These are phyloP conservation scores for Mnemiopsis leidyi DNA, from an alignment of 37 sponge, comb jelly and placozoan species.

Conservation along the genomic window DNA sequence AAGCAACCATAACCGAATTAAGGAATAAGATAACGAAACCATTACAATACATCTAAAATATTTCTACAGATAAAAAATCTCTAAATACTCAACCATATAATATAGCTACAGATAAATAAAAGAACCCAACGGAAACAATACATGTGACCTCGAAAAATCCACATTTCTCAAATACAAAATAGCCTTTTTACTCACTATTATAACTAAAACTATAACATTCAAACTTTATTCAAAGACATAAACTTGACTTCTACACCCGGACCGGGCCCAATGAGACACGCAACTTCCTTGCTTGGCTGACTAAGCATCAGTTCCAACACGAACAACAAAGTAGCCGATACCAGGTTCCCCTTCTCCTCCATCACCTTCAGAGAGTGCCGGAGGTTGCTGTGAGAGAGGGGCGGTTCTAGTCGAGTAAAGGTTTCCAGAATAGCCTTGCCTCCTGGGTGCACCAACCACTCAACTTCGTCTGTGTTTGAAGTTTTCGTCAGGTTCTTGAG, in stretches of 20 bases:
- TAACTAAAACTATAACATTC: no score
- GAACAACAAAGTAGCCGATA: not conserved
- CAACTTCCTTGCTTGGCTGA: not conserved
- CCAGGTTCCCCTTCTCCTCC: slow-evolving; percentile 40
- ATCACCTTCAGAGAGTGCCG: slow-evolving; percentile 2
- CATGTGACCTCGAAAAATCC: no score
- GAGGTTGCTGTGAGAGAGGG: not conserved
- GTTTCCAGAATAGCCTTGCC: slow-evolving; percentile 25
- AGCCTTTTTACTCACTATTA: no score
- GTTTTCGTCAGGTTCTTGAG: not conserved
- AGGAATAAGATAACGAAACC: no score
- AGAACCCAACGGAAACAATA: no score
- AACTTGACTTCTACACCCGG: not conserved
- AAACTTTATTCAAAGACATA: no score
- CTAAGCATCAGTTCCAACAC: not conserved
- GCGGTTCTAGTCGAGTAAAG: not conserved
- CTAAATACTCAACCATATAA: no score
- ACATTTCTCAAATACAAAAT: no score
- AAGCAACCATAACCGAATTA: no score
- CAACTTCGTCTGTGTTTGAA: not conserved
- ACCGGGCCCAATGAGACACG: slow-evolving; percentile 14
- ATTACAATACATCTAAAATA: no score
- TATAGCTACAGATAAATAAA: no score
- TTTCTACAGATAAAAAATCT: no score
- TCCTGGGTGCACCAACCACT: slow-evolving; percentile 8